Percentiles rank a stretch among this genome's conserved stretches.
Conservation (phyloP, 2,888 invertebrate species). For the Melinaea menophilus region DNA sequence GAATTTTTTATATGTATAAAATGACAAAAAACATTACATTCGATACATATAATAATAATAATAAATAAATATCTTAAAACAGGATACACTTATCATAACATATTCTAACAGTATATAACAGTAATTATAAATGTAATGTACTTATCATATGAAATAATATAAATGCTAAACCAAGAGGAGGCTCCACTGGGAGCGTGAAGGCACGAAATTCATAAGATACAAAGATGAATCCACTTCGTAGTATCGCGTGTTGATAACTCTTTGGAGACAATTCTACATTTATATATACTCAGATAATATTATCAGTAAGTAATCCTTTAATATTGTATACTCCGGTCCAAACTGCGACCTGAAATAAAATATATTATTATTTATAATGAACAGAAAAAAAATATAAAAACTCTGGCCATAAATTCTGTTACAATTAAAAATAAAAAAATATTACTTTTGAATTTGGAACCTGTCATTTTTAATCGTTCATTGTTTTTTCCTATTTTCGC, state of each 20-base stretch:
- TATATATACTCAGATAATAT: slow-evolving; percentile 11
- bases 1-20: no score
- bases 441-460: no score
- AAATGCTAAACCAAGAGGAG: slow-evolving; percentile 53
- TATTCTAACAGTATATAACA: slow-evolving; percentile 20
- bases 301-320: no score
- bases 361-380: no score
- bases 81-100: slow-evolving; percentile 12
- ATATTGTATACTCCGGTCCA: background rate
- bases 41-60: background rate
- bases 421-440: no score
- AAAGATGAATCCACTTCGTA: slow-evolving; percentile 50
- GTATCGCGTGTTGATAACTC: slow-evolving; percentile 29
- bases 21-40: no score
- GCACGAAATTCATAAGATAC: slow-evolving; percentile 75
- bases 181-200: slow-evolving; percentile 65
- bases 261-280: slow-evolving; percentile 27
- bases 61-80: slow-evolving; percentile 4
- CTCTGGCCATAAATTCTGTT: no score
- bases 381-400: no score
- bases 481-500: no score
- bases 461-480: no score
- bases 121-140: background rate
- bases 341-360: no score
- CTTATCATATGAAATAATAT: slow-evolving; percentile 28